Evolutionary conservation across 2,888 invertebrate genomes (phyloP), one percentile per base, ranked within the genome.

Genomic region (Tortricodes alternella): DNA sequence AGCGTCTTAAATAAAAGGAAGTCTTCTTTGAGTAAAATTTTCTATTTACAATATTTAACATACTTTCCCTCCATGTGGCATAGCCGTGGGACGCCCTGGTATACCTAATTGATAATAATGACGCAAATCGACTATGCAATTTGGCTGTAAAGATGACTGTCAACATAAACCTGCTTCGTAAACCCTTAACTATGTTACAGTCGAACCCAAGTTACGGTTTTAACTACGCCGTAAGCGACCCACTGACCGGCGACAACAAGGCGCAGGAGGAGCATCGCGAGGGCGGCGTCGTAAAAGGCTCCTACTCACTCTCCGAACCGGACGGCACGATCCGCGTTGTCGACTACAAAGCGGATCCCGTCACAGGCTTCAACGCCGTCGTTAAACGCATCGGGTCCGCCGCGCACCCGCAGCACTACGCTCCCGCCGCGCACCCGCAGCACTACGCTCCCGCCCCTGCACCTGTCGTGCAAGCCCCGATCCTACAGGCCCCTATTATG

Each of bases 211-310:
- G 78, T 49, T 91, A 91, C 70, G 82, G 80, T 58, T 91, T 89
- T 74, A 86, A 89, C 75, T 91, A 91, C 67, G 89, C 88, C 21
- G 91, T 91, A 13, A 85, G 76, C 67, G 91, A 91, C 63, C 89
- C 90, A 1, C 59, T 73, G 53, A 91, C 90, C 16, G 91, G 91
- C 55, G 91, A 91, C 74, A 75, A 85, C 62, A 91, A 91, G 61
- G 79, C 85, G 6, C 91, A 91, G 62, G 72, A 74, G 2, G 91
- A 91, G 64, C 67, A 78, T 11, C 83, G 91, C 43, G 85, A 85
- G 35, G 91, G 91, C 11, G 89, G 80, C 61, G 69, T 81, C 46
- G 91, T 91, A 7, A 85, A 82, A 56, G 90, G 90, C 34, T 87
- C 87, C 0, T 91, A 90, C 71, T 89, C 89, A 0, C 74, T 90